Base-by-base conservation (phyloP, 1,140 invertebrate genomes). In the Sarcophaga bullata region DNA sequence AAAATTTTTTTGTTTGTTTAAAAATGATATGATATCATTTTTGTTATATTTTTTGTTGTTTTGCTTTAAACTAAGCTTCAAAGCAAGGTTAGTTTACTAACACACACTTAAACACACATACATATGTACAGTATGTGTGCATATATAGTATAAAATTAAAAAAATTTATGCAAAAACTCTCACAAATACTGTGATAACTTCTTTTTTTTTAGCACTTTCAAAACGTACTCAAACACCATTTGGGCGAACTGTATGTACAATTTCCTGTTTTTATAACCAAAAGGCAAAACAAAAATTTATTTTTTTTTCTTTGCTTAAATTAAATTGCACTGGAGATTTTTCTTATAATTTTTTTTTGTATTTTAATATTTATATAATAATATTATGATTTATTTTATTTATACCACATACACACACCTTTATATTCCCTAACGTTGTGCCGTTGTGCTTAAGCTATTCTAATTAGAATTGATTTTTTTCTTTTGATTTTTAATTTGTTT, bases 131-230 rank as follows among this genome's bases (percentile, higher is more conserved):
- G 15, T 54, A 54, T 54, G 15, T 3, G 5, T 15, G 52, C 5
- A 15, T n/a, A 0, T 17, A 15, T 17, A 37, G n/a, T 37, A 10
- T 15, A 1, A 15, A 72, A 25, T 72, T 25, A 19, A 72, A 72
- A 25, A 72, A 17, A 17, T 52, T 15, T 78, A 8, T 19, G 48
- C 75, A 78, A 50, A 78, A 25, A 10, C 48, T 52, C 75, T 78
- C 75, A 78, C 75, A 47, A 78, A 49, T 78, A 78, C 75, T 15
- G n/a, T 0, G 11, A 73, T 13, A 73, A 73, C 73, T 76, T 50
- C n/a, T n/a, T 52, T 52, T 50, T 17, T 78, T 49, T 78, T 78
- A 50, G 75, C 75, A 78, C 75, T 78, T 78, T 78, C 75, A 78
- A 78, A 78, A 52, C 17, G 19, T 19, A 68, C 17, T 7, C 13